Base-by-base conservation (phyloP, 2,888 invertebrate genomes). In the Parthenolecanium corni region DNA sequence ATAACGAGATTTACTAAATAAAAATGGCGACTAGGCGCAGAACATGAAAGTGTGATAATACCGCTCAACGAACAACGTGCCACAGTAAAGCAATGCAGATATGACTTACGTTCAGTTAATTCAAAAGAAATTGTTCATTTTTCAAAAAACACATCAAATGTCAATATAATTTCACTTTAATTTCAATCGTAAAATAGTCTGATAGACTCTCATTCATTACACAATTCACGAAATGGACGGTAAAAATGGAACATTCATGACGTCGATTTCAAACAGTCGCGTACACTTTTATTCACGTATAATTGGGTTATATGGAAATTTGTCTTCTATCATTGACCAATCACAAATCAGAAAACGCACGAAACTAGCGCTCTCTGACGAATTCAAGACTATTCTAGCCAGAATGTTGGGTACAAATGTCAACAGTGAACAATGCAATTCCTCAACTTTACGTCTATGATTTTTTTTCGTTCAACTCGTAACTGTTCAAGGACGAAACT, bases 141-240 rank as follows among this genome's bases (percentile, higher is more conserved):
- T 36, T 36, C 6, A 42, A 14, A 5, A 54, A 54, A 42, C 31
- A 54, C 42, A 42, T 54, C 36, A 38, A 54, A 18, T 38, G 4
- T 52, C 54, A 54, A 40, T n/a, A 21, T 40, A n/a, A n/a, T 42
- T n/a, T 38, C 54, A 54, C 54, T 24, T 54, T 5, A 40, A 54
- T 40, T 52, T 5, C 38, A 36, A 23, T 20, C 14, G 40, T 42
- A 54, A 42, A n/a, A n/a, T n/a, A n/a, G n/a, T n/a, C n/a, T n/a
- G n/a, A n/a, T n/a, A n/a, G n/a, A n/a, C n/a, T n/a, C n/a, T n/a
- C n/a, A n/a, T 54, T 40, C 16, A 54, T 40, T 23, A 54, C 54
- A 24, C 38, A 40, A 36, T 54, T 54, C 42, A 54, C 54, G 42
- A 54, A 54, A 54, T 54, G 54, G 42, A 54, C 52, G 38, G 16